Evolutionary conservation across 1,140 invertebrate species (phyloP).

Genomic region (Bombus breviceps): DNA sequence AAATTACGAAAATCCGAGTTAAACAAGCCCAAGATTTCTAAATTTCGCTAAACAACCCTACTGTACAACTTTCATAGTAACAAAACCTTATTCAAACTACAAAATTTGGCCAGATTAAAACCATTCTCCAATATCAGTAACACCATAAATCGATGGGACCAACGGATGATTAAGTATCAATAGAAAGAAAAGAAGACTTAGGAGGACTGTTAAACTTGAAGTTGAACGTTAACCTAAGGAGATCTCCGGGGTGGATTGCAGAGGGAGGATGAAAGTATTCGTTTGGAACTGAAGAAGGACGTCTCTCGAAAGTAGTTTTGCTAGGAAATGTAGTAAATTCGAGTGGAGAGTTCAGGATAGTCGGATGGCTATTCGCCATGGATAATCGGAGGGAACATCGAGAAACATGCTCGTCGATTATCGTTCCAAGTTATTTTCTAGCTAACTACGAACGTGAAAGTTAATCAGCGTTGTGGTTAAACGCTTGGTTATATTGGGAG

Average conservation of each 20-base stretch:
- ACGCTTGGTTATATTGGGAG: background rate
- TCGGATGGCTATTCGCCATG: background rate
- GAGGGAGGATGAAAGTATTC: background rate
- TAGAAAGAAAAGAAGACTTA: background rate
- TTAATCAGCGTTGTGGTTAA: constrained; percentile 34
- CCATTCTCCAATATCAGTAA: background rate
- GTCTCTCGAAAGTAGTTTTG: background rate
- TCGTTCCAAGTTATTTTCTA: constrained; percentile 41
- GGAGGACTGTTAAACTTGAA: background rate
- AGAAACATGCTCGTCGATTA: constrained; percentile 15
- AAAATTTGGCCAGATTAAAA: background rate
- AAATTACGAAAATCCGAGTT: background rate
- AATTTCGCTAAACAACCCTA: background rate
- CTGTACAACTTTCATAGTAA: background rate
- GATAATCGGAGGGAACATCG: background rate
- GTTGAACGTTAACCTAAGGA: background rate
- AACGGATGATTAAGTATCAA: background rate
- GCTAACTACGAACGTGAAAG: constrained; percentile 39
- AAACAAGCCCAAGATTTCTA: no score
- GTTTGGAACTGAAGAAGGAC: background rate
- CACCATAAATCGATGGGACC: background rate
- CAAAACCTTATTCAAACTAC: background rate
- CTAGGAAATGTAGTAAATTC: background rate
- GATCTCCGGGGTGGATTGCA: background rate
- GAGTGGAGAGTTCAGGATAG: background rate